Conservation (phyloP, 1,140 invertebrate genomes). For the Ceratosolen solmsi region DNA sequence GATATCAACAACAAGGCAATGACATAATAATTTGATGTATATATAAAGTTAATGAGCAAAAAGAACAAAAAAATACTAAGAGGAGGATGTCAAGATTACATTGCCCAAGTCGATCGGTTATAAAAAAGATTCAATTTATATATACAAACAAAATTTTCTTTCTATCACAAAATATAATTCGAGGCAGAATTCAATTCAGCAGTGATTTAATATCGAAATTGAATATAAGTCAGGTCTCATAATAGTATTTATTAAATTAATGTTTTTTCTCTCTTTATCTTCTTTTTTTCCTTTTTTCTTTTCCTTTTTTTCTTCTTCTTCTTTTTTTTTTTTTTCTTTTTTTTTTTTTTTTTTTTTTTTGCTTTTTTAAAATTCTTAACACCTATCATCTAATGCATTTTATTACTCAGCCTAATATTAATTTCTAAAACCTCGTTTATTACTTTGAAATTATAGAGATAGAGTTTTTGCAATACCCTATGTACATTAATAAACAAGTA, state of each 20-base stretch:
- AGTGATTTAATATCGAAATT: neutral
- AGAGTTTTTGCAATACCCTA: neutral
- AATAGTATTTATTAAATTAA: too few species aligned
- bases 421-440: neutral
- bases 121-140: constrained; percentile 12
- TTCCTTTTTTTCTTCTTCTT: too few species aligned
- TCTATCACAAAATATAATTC: constrained; percentile 6
- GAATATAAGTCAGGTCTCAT: neutral
- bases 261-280: neutral
- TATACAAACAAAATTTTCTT: constrained; percentile 1
- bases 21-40: constrained; percentile 23
- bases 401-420: neutral
- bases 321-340: neutral
- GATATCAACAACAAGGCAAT: constrained; percentile 3
- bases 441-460: neutral
- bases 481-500: constrained; percentile 7
- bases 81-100: constrained; percentile 23
- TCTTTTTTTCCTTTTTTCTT: too few species aligned
- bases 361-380: too few species aligned
- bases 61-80: neutral
- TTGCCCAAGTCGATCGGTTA: neutral
- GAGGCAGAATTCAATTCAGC: neutral
- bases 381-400: neutral
- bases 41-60: neutral
- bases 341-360: too few species aligned